Evolutionary conservation across 2,797 vertebrate genomes (phyloP).

Genomic region (Sciurus vulgaris): DNA sequence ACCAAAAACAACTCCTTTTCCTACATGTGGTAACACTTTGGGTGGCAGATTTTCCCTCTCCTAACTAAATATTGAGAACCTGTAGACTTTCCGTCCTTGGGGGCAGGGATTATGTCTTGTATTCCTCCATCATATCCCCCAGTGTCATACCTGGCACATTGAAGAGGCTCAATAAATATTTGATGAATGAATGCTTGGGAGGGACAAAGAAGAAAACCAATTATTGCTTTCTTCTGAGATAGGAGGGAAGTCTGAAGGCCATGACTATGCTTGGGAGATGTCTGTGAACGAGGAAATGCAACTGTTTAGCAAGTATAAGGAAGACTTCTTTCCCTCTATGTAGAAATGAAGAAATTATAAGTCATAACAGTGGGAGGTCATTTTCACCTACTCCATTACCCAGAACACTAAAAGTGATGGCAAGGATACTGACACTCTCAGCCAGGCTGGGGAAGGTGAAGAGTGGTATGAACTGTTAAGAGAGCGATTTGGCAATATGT

Average conservation of each 20-base stretch:
- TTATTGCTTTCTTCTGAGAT: neutral
- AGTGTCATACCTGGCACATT: neutral
- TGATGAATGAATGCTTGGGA: neutral
- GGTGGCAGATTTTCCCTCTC: neutral
- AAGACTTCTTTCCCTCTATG: neutral
- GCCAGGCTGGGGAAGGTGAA: slow-evolving; percentile 3
- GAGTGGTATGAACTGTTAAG: slow-evolving; percentile 9
- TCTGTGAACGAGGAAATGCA: neutral
- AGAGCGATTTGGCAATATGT: slow-evolving; percentile 18
- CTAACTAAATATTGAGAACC: neutral
- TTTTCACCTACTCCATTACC: neutral
- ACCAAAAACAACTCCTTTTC: neutral
- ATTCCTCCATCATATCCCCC: neutral
- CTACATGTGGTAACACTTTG: neutral
- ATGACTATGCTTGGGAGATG: neutral
- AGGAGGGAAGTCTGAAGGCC: neutral
- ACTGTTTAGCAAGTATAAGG: neutral
- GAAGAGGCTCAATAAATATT: neutral
- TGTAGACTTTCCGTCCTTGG: neutral
- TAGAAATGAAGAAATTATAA: slow-evolving; percentile 17
- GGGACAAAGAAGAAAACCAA: neutral
- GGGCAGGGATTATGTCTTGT: neutral
- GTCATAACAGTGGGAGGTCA: neutral
- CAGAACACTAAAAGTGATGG: neutral
- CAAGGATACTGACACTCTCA: neutral